Conservation (phyloP, 2,888 invertebrate species). For the Erpobdella octoculata region DNA sequence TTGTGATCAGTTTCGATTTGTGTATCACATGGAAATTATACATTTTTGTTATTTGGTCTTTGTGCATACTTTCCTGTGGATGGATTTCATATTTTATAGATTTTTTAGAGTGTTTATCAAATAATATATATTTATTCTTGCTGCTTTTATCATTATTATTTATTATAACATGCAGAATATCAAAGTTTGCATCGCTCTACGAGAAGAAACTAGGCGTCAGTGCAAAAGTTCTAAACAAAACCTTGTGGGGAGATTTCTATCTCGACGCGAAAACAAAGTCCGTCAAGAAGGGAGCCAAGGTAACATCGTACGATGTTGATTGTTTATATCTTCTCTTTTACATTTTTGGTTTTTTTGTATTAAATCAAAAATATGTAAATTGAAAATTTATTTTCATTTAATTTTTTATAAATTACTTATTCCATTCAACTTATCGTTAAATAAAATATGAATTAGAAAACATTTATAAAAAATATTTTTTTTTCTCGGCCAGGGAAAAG, state of each 20-base stretch:
- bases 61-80: not conserved
- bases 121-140: too few species aligned
- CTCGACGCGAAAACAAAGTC: conserved; percentile 74
- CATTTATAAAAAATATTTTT: not conserved
- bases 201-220: conserved; percentile 68
- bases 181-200: conserved; percentile 73
- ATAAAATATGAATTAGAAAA: not conserved
- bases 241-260: conserved; percentile 90
- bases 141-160: not conserved
- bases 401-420: not conserved
- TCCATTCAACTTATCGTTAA: not conserved
- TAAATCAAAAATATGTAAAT: too few species aligned
- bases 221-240: conserved; percentile 65
- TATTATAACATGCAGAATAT: conserved; percentile 55
- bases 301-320: conserved; percentile 33
- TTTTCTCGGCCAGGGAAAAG: conserved; percentile 58
- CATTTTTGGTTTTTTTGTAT: not conserved
- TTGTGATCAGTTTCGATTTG: not conserved
- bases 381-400: not conserved
- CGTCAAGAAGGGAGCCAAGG: conserved; percentile 78
- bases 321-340: not conserved
- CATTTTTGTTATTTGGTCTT: not conserved
- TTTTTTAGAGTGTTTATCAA: not conserved
- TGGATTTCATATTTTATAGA: not conserved
- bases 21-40: too few species aligned